These are phyloP conservation scores for Lipophrys pholis DNA, from an alignment of 2,113 vertebrate genomes.

Conservation along the genomic window DNA sequence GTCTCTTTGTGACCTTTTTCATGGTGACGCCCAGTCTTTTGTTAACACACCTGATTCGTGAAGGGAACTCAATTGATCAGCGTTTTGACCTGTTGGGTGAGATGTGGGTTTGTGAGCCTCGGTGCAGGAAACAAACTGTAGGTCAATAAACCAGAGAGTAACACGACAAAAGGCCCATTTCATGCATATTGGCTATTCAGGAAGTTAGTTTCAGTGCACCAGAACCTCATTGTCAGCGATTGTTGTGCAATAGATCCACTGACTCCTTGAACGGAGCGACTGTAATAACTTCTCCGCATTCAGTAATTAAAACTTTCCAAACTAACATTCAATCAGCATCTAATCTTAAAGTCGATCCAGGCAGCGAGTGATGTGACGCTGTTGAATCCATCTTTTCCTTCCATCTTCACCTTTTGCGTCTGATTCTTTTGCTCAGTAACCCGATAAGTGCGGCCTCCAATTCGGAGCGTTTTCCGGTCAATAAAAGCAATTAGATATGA, in stretches of 20 bases:
- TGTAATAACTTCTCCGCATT: background rate
- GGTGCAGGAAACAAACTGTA: slow-evolving; percentile 33
- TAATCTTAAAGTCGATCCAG: slow-evolving; percentile 16
- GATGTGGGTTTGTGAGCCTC: slow-evolving; percentile 17
- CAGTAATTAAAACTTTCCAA: background rate
- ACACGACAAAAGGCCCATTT: background rate
- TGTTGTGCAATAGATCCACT: background rate
- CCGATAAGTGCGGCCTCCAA: slow-evolving; percentile 21
- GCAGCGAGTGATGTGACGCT: slow-evolving; percentile 13
- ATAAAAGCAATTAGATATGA: slow-evolving; percentile 81
- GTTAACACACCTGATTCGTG: background rate
- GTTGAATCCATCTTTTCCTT: slow-evolving; percentile 40
- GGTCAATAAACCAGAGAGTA: slow-evolving; percentile 26
- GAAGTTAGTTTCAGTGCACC: background rate
- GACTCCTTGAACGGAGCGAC: background rate
- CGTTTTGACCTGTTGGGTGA: background rate
- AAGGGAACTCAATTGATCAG: slow-evolving; percentile 37
- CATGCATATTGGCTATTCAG: background rate
- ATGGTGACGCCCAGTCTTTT: slow-evolving; percentile 23
- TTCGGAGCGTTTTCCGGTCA: slow-evolving; percentile 63
- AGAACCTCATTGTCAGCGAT: background rate
- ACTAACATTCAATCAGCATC: background rate
- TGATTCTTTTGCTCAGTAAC: slow-evolving; percentile 49
- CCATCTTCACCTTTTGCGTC: slow-evolving; percentile 35
- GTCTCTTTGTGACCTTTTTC: slow-evolving; percentile 12